phyloP scores from a whole-genome alignment of 2,113 vertebrate genomes.

The Prionailurus viverrinus region DNA sequence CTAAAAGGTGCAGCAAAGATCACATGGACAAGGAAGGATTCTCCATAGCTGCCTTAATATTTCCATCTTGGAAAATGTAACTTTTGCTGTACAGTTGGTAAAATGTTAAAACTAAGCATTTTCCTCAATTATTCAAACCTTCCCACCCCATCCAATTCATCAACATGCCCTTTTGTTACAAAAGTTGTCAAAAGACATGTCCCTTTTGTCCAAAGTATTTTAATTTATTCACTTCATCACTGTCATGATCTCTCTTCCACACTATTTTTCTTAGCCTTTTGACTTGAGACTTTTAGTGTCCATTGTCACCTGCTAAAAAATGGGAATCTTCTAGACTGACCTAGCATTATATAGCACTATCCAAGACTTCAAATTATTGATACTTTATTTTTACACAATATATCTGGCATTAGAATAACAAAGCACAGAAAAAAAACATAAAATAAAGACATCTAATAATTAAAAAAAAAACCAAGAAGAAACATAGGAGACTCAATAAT shows the following conservation, averaged over 20 bases:
- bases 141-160: not conserved
- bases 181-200: not conserved
- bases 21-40: not conserved
- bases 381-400: not conserved
- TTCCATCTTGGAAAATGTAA: not conserved
- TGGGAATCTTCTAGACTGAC: not conserved
- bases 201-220: not conserved
- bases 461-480: not conserved
- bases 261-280: not conserved
- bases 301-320: not conserved
- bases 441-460: not conserved
- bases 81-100: too few species aligned
- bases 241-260: not conserved
- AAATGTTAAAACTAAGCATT: not conserved
- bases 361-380: not conserved
- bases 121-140: not conserved
- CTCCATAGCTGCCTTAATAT: not conserved
- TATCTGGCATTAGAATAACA: not conserved
- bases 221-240: not conserved
- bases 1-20: not conserved
- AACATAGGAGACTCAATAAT: not conserved
- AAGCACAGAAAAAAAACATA: not conserved
- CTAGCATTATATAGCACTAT: not conserved
- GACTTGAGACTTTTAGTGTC: not conserved
- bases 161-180: not conserved